These are phyloP conservation scores for Galleria mellonella DNA, from an alignment of 1,140 invertebrate species.

Conservation along the genomic window DNA sequence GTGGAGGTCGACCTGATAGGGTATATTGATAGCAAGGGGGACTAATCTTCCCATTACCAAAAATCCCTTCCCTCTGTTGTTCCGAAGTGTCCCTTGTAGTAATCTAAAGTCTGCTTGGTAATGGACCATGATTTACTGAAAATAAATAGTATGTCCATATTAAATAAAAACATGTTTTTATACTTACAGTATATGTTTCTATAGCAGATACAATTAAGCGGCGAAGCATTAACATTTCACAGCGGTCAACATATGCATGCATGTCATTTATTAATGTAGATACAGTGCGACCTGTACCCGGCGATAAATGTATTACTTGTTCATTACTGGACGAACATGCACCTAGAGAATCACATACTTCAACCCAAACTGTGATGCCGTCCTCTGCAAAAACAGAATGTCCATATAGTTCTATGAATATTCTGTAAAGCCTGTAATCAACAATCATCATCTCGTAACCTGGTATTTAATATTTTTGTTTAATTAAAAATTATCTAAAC, in stretches of 20 bases:
- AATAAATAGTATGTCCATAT: too few species aligned
- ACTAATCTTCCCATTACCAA: too few species aligned
- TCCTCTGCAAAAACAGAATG: constrained; percentile 7
- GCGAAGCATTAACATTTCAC: constrained; percentile 21
- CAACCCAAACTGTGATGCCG: constrained; percentile 27
- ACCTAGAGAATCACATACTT: constrained; percentile 29
- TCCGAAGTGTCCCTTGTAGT: background rate
- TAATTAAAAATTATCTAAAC: too few species aligned
- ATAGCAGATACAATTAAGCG: constrained; percentile 14
- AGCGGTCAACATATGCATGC: constrained; percentile 17
- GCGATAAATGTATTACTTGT: constrained; percentile 7
- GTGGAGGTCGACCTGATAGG: too few species aligned
- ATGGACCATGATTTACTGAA: too few species aligned
- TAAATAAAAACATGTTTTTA: background rate
- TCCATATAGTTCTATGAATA: too few species aligned
- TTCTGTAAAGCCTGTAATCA: too few species aligned
- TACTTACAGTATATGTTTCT: constrained; percentile 25
- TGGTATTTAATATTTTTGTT: background rate
- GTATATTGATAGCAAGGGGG: too few species aligned
- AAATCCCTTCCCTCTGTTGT: too few species aligned
- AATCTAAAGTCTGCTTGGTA: background rate
- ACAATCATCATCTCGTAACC: too few species aligned
- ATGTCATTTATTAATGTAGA: constrained; percentile 14
- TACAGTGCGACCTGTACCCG: constrained; percentile 11
- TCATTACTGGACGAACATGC: constrained; percentile 20